Conservation (phyloP, 1,140 invertebrate genomes). For the Asobara japonica region DNA sequence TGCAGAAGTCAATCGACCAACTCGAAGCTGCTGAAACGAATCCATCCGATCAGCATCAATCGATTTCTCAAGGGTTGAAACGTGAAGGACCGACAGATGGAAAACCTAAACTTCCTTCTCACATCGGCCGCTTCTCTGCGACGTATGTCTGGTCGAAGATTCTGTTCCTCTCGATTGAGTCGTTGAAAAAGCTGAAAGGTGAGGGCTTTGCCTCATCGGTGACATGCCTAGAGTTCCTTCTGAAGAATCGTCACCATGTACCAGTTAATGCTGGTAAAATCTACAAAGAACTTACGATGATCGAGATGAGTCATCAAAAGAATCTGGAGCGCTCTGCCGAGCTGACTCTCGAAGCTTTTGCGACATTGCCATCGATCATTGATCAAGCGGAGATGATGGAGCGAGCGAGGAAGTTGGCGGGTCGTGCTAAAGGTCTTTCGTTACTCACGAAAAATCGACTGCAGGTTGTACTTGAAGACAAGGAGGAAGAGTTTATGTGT, state of each 20-base stretch:
- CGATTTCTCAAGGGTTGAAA: not conserved
- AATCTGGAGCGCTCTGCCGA: slow-evolving; percentile 44
- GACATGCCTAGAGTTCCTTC: slow-evolving; percentile 45
- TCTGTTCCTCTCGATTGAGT: slow-evolving; percentile 49
- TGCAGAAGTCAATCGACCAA: slow-evolving; percentile 7
- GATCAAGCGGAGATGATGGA: slow-evolving; percentile 43
- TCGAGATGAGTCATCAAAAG: slow-evolving; percentile 53
- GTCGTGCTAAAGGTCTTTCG: slow-evolving; percentile 43
- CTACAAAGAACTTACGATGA: slow-evolving; percentile 54
- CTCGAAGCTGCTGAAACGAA: too few species aligned
- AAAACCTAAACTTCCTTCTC: slow-evolving; percentile 44
- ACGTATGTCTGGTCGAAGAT: slow-evolving; percentile 55
- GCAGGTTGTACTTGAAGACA: not conserved
- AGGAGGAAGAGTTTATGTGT: not conserved
- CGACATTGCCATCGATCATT: slow-evolving; percentile 41
- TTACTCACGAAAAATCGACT: slow-evolving; percentile 31
- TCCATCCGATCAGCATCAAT: not conserved
- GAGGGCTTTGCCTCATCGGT: slow-evolving; percentile 35
- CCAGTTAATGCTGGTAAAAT: slow-evolving; percentile 44
- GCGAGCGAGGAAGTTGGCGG: slow-evolving; percentile 45
- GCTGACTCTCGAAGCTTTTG: slow-evolving; percentile 44
- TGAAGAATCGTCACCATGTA: slow-evolving; percentile 45
- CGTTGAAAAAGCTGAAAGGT: slow-evolving; percentile 52
- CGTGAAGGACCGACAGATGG: too few species aligned
- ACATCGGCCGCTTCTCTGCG: slow-evolving; percentile 50